Percentiles rank a stretch among this genome's conserved stretches.
phyloP scores from a whole-genome alignment of 1,140 invertebrate species.

The Temnothorax nylanderi region DNA sequence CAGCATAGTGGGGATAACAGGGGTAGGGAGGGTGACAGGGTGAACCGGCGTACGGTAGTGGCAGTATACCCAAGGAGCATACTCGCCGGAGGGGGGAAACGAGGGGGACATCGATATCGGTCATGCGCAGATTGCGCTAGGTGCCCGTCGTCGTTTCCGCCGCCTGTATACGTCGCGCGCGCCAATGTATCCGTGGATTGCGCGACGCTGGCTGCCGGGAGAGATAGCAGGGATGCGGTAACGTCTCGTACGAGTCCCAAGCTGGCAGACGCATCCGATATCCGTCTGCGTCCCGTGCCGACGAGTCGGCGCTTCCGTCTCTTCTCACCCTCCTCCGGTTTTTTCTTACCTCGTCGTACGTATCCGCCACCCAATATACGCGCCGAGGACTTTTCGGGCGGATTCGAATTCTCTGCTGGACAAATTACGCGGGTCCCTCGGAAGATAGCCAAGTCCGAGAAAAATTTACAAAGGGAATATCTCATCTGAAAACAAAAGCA shows the following conservation, averaged over 20 bases:
- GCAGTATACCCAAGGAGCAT: slow-evolving; percentile 60
- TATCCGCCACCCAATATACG: slow-evolving; percentile 19
- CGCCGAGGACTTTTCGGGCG: background rate
- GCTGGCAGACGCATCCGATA: slow-evolving; percentile 11
- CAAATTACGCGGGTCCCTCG: background rate
- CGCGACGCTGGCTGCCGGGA: slow-evolving; percentile 48
- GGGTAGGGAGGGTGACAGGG: slow-evolving; percentile 14
- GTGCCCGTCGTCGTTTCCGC: slow-evolving; percentile 45
- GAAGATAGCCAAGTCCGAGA: background rate
- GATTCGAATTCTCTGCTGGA: slow-evolving; percentile 9
- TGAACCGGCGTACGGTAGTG: slow-evolving; percentile 60
- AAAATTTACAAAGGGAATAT: background rate
- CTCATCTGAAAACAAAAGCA: background rate
- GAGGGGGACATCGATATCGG: slow-evolving; percentile 74
- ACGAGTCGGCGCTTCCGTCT: background rate
- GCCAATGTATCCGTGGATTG: slow-evolving; percentile 56
- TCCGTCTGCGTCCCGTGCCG: background rate
- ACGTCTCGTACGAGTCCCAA: slow-evolving; percentile 45
- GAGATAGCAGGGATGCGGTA: slow-evolving; percentile 50
- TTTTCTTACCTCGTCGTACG: background rate
- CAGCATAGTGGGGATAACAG: slow-evolving; percentile 47
- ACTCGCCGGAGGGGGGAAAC: slow-evolving; percentile 16
- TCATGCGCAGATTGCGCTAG: slow-evolving; percentile 68
- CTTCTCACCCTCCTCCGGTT: background rate
- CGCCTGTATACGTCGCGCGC: slow-evolving; percentile 37